Conservation (phyloP, 2,113 vertebrate species). For the Vireo altiloquus region DNA sequence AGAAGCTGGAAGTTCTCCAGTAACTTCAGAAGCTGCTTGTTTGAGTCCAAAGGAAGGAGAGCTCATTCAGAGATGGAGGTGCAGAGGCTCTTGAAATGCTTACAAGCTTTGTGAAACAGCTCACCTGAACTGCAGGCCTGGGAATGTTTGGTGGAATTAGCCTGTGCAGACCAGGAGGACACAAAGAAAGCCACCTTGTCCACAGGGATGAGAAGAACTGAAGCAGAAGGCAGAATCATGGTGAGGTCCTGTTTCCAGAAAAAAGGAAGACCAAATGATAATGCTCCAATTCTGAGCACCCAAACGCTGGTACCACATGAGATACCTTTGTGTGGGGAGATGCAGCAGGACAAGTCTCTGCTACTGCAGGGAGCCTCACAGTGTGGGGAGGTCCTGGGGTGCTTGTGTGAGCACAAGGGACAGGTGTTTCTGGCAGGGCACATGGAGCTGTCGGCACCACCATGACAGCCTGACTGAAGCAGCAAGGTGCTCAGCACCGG, state of each 20-base stretch:
- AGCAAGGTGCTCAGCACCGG: not conserved
- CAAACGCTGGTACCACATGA: not conserved
- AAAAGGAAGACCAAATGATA: not conserved
- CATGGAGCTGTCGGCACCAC: not conserved
- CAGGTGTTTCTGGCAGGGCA: rapidly evolving
- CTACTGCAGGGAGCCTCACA: not conserved
- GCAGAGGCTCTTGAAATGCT: not conserved
- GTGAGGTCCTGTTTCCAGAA: not conserved
- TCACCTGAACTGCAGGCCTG: not conserved
- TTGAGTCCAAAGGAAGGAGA: not conserved
- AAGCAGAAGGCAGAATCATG: not conserved
- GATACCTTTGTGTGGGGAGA: not conserved
- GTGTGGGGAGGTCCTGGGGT: not conserved
- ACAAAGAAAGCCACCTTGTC: not conserved
- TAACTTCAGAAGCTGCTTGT: not conserved
- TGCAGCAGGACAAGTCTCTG: not conserved
- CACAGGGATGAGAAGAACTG: not conserved
- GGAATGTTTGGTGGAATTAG: not conserved
- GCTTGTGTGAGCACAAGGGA: not conserved
- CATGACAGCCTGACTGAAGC: rapidly evolving
- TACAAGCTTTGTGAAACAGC: not conserved
- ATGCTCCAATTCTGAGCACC: not conserved
- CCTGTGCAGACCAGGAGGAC: not conserved
- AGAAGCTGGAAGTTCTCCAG: not conserved
- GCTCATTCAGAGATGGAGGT: not conserved